Evolutionary conservation across 1,140 invertebrate genomes (phyloP).

Genomic region (Fragariocoptes setiger): DNA sequence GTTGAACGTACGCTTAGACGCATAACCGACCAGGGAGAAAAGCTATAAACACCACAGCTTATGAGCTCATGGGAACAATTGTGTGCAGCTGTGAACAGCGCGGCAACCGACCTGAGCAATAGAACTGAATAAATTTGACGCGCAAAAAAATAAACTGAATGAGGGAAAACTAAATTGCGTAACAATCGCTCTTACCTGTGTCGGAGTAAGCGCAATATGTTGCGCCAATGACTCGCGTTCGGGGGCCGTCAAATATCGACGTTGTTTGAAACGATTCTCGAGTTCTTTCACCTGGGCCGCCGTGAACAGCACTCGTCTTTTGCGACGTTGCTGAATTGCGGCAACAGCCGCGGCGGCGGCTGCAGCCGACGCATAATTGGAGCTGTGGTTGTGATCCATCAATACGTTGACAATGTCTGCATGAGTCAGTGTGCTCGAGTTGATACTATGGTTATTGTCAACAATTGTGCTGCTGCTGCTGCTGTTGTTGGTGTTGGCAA

Average conservation of each 20-base stretch:
- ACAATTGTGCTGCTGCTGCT: neutral
- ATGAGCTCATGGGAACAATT: too few relatives aligned
- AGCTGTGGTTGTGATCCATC: neutral
- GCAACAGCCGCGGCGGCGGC: neutral
- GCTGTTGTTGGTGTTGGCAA: neutral
- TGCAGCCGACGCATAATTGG: neutral
- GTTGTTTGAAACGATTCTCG: constrained; percentile 28
- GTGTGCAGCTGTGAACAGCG: too few relatives aligned
- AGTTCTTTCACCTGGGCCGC: constrained; percentile 80
- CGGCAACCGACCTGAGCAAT: too few relatives aligned
- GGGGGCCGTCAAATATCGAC: constrained; percentile 25
- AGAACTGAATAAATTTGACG: too few relatives aligned
- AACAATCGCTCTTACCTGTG: constrained; percentile 94
- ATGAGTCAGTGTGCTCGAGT: too few relatives aligned
- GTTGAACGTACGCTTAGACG: too few relatives aligned
- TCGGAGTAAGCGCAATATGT: constrained; percentile 20
- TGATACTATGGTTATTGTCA: too few relatives aligned
- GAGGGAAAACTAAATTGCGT: too few relatives aligned
- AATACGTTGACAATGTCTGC: too few relatives aligned
- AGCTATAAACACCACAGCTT: too few relatives aligned
- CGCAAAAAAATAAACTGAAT: too few relatives aligned
- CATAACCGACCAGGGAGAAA: too few relatives aligned
- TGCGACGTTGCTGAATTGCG: constrained; percentile 26
- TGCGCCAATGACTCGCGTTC: constrained; percentile 30
- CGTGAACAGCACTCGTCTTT: constrained; percentile 71